Evolutionary conservation across 1,140 invertebrate genomes (phyloP).

Genomic region (Druon quercuslanigerum): DNA sequence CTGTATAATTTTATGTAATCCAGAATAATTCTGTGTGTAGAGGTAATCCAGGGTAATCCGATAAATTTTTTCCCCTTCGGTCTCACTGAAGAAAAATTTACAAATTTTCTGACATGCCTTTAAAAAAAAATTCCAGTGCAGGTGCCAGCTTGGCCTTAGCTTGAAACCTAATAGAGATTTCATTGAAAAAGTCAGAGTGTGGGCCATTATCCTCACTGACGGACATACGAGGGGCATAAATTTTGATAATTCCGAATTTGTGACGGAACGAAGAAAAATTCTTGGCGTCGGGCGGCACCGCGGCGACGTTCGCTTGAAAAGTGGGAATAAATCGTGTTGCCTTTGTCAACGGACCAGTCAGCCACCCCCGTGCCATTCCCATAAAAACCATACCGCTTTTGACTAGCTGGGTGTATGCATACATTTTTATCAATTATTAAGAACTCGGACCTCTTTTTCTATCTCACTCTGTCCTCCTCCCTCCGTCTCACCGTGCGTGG

Average conservation of each 20-base stretch:
- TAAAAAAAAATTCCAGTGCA: constrained; percentile 31
- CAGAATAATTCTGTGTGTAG: too few relatives aligned
- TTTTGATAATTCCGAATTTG: constrained; percentile 73
- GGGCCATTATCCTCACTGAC: constrained; percentile 49
- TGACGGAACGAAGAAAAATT: constrained; percentile 74
- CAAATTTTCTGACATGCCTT: too few relatives aligned
- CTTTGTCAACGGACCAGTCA: constrained; percentile 66
- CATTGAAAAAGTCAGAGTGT: constrained; percentile 47
- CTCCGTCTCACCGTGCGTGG: constrained; percentile 45
- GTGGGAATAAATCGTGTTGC: constrained; percentile 73
- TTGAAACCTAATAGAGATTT: constrained; percentile 47
- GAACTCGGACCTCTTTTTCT: constrained; percentile 61
- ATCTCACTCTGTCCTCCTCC: constrained; percentile 43
- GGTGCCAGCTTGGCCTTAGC: constrained; percentile 38
- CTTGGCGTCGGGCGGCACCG: constrained; percentile 51
- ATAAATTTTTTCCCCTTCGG: too few relatives aligned
- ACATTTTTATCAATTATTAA: constrained; percentile 77
- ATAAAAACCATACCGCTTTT: constrained; percentile 59
- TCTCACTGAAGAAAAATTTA: too few relatives aligned
- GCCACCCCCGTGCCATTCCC: constrained; percentile 44
- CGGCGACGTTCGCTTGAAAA: constrained; percentile 61
- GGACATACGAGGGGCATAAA: constrained; percentile 63
- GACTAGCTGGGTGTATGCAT: constrained; percentile 66
- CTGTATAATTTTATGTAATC: too few relatives aligned
- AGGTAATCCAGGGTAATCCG: too few relatives aligned